Evolutionary conservation across 2,888 invertebrate genomes (phyloP).

Genomic region (Nomada lathburiana): DNA sequence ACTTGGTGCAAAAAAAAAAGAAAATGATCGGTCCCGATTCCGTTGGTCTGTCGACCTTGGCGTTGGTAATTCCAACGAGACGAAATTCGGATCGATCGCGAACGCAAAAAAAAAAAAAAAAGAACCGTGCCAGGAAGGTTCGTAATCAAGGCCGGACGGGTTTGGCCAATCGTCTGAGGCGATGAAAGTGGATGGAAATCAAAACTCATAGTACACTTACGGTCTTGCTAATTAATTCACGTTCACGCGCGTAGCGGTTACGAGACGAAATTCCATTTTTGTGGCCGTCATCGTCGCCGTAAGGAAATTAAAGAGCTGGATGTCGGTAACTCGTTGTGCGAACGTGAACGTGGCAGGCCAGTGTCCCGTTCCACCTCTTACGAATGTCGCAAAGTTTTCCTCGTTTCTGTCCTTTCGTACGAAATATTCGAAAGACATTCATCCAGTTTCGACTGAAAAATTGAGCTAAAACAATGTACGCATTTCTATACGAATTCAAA

Average conservation of each 20-base stretch:
- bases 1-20: slow-evolving; percentile 4
- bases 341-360: neutral
- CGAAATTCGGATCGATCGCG: too few relatives aligned
- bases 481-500: too few relatives aligned
- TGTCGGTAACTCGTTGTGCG: slow-evolving; percentile 16
- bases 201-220: slow-evolving; percentile 34
- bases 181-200: slow-evolving; percentile 53
- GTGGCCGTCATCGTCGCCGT: slow-evolving; percentile 17
- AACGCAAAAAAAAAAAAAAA: neutral
- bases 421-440: too few relatives aligned
- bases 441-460: too few relatives aligned
- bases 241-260: slow-evolving; percentile 3
- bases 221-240: slow-evolving; percentile 39
- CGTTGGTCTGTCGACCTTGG: slow-evolving; percentile 48
- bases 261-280: slow-evolving; percentile 40
- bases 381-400: neutral
- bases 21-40: slow-evolving; percentile 5
- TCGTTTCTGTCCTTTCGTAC: neutral
- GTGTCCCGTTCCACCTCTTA: neutral
- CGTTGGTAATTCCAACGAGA: slow-evolving; percentile 7
- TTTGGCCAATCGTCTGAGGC: slow-evolving; percentile 20
- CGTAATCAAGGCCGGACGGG: slow-evolving; percentile 26
- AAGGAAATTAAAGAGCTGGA: neutral
- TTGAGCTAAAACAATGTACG: too few relatives aligned
- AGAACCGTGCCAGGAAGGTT: neutral